Base-by-base conservation (phyloP, 1,140 invertebrate genomes). In the Watersipora subatra region DNA sequence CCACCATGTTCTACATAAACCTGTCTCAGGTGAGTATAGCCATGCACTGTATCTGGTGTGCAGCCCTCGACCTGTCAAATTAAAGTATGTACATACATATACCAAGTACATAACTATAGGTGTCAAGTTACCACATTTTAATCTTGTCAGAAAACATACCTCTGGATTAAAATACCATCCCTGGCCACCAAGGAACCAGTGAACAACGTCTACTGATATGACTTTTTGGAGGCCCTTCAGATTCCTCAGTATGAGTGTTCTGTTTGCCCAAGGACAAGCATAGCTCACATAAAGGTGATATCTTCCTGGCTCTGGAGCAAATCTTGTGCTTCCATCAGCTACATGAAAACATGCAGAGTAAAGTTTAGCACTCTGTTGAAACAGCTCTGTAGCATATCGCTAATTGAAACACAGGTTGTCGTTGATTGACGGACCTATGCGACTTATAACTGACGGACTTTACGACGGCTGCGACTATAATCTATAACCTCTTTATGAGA, bases 211-310 rank as follows among this genome's bases (percentile, higher is more conserved):
- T 26, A 62, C 58, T 2, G 74, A 70, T 25, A 78, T 73, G 57
- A 70, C 66, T 34, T 76, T 66, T 27, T 75, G 71, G 1, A 77
- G 67, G 7, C 76, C 76, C 57, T 78, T 78, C 22, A 78, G 65
- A 28, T 66, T 70, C 19, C 75, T 62, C 1, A 73, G 58, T 55
- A 76, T 74, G 26, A 77, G 69, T 0, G 73, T 70, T 3, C 76
- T 67, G 61, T 76, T 74, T 1, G 76, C 76, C 75, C 73, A 78
- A 7, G 76, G 76, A 64, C 76, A 78, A 7, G 76, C 75, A 3
- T 73, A 62, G 1, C 70, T 70, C 0, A 78, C 76, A 62, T 78
- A 78, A 59, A 78, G 66, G 62, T 78, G 76, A 65, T 78, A 78
- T 0, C 76, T 66, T 17, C 66, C 66, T 7, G 73, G 27, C 62